phyloP scores from a whole-genome alignment of 2,113 vertebrate genomes.

The Dasyornis broadbenti region DNA sequence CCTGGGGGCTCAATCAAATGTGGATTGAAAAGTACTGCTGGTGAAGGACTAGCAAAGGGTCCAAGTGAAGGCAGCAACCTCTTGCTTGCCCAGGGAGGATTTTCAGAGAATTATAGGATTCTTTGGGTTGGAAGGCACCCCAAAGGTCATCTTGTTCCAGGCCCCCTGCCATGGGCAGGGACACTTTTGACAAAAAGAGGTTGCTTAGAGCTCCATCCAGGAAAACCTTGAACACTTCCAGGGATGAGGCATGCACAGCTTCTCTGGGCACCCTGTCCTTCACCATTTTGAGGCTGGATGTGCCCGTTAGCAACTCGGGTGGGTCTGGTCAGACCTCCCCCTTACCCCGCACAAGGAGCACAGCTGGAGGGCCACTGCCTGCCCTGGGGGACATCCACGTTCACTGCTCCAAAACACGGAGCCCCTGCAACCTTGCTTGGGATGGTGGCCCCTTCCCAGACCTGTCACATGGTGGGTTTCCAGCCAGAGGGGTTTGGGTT shows the following conservation, averaged over 20 bases:
- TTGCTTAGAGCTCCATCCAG: not conserved
- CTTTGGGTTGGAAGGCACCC: not conserved
- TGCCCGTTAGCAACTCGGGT: rapidly evolving
- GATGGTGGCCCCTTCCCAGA: not conserved
- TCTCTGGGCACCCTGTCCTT: not conserved
- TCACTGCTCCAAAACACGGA: not conserved
- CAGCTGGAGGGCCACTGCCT: rapidly evolving
- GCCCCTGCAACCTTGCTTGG: not conserved
- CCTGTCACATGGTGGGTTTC: not conserved
- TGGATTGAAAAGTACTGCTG: not conserved
- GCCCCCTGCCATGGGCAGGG: not conserved
- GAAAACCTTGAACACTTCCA: not conserved
- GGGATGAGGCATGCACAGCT: not conserved
- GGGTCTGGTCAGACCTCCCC: not conserved
- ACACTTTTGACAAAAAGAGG: not conserved
- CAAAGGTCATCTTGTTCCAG: not conserved
- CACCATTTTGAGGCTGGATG: not conserved
- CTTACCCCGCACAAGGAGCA: rapidly evolving
- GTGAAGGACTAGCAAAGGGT: rapidly evolving
- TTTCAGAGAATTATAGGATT: not conserved
- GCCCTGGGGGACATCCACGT: rapidly evolving
- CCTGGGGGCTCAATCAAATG: not conserved
- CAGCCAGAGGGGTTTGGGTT: rapidly evolving
- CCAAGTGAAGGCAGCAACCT: not conserved
- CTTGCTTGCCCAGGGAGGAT: not conserved